Evolutionary conservation across 2,113 vertebrate genomes (phyloP).

Genomic region (Taurulus bubalis): DNA sequence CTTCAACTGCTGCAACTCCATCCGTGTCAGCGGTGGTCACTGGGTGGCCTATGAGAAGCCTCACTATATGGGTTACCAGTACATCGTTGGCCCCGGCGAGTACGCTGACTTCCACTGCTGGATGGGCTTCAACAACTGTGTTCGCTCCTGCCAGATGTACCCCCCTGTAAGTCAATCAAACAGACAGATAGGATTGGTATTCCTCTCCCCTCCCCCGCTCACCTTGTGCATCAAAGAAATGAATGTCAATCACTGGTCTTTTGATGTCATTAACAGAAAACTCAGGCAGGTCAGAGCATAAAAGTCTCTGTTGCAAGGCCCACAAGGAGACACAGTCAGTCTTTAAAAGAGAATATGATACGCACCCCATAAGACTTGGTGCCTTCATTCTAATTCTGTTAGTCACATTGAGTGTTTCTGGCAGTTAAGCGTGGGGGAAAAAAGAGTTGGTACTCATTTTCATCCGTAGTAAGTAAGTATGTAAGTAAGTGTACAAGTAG

Average conservation of each 20-base stretch:
- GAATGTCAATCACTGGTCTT: conserved; percentile 75
- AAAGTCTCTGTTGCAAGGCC: conserved; percentile 73
- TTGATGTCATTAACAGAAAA: conserved; percentile 81
- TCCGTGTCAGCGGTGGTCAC: conserved; percentile 79
- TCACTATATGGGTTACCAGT: conserved; percentile 82
- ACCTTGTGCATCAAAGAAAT: conserved; percentile 77
- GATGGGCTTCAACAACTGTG: conserved; percentile 84
- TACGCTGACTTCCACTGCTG: conserved; percentile 80
- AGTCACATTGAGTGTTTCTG: conserved; percentile 70
- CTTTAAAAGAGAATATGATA: conserved; percentile 75
- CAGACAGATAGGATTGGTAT: conserved; percentile 56
- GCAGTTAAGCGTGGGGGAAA: conserved; percentile 45
- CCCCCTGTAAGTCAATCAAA: conserved; percentile 84
- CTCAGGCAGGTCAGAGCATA: conserved; percentile 68
- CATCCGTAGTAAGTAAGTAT: conserved; percentile 34
- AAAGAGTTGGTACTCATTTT: conserved; percentile 52
- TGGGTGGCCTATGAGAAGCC: conserved; percentile 84
- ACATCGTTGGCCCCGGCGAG: conserved; percentile 79
- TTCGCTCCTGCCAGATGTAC: conserved; percentile 85
- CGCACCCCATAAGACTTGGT: conserved; percentile 67
- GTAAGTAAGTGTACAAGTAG: conserved; percentile 22
- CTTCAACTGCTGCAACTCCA: conserved; percentile 83
- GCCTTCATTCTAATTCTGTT: conserved; percentile 77
- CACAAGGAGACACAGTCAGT: conserved; percentile 76
- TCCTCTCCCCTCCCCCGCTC: conserved; percentile 6